phyloP scores from a whole-genome alignment of 2,113 vertebrate genomes.

The Aleadryas rufinucha region DNA sequence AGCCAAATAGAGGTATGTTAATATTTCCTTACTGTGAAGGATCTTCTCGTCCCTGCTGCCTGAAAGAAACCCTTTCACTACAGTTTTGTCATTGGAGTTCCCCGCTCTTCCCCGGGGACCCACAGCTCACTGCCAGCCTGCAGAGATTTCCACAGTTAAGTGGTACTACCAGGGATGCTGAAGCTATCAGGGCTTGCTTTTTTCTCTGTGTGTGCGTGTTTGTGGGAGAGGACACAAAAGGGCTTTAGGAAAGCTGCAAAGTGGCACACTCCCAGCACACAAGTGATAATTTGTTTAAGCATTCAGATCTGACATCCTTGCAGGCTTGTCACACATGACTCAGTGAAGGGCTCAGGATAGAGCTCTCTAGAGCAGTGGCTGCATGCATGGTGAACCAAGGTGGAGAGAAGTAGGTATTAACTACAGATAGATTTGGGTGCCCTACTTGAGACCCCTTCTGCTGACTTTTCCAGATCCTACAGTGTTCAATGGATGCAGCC shows the following conservation, averaged over 20 bases:
- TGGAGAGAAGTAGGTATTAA: background rate
- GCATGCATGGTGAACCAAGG: background rate
- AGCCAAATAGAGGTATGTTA: background rate
- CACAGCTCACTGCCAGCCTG: background rate
- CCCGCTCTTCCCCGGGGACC: fast-evolving
- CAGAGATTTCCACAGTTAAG: background rate
- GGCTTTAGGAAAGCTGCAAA: background rate
- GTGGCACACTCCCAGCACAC: background rate
- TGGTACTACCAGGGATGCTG: no score
- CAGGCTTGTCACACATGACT: background rate
- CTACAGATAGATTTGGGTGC: background rate
- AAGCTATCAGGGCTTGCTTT: background rate
- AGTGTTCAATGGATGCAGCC: background rate
- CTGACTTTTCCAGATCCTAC: background rate
- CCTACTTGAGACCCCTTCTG: background rate
- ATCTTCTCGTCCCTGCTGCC: background rate
- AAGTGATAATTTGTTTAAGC: background rate
- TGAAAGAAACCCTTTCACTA: background rate
- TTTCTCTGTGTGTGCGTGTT: fast-evolving
- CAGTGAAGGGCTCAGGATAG: background rate
- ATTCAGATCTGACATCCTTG: background rate
- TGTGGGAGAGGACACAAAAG: background rate
- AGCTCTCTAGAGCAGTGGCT: background rate
- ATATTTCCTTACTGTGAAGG: background rate
- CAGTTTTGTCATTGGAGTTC: background rate